phyloP scores from a whole-genome alignment of 2,113 vertebrate genomes.

The Thunnus maccoyii region DNA sequence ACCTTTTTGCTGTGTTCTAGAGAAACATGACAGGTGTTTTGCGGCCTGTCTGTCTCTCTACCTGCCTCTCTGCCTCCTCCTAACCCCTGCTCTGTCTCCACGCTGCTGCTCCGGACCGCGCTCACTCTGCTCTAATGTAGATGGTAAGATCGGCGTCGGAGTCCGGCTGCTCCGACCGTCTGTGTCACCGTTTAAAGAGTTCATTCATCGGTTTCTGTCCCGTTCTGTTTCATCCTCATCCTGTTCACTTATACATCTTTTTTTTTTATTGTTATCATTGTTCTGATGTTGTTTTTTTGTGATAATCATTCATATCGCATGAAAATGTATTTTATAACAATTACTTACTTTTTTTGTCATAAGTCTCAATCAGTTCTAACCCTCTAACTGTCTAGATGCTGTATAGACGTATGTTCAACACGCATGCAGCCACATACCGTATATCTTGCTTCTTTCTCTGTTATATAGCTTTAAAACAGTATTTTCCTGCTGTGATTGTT shows the following conservation, averaged over 20 bases:
- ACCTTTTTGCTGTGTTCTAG: slow-evolving; percentile 17
- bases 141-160: slow-evolving; percentile 76
- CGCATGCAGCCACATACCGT: no score
- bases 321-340: background rate
- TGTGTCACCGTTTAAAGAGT: background rate
- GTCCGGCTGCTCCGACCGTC: slow-evolving; percentile 2
- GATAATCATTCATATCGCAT: background rate
- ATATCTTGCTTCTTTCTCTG: no score
- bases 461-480: no score
- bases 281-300: background rate
- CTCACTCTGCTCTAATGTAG: slow-evolving; percentile 62
- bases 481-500: no score
- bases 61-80: slow-evolving; percentile 40
- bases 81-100: slow-evolving; percentile 75
- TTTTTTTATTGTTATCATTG: no score
- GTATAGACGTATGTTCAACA: no score
- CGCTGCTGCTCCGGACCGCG: slow-evolving; percentile 59
- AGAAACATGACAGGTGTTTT: slow-evolving; percentile 29
- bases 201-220: background rate
- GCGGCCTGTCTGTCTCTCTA: slow-evolving; percentile 22
- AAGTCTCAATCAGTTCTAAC: background rate
- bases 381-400: no score
- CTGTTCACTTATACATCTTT: no score
- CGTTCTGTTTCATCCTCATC: background rate
- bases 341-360: background rate